These are phyloP conservation scores for Microctonus brassicae DNA, from an alignment of 2,888 invertebrate species.

Conservation along the genomic window DNA sequence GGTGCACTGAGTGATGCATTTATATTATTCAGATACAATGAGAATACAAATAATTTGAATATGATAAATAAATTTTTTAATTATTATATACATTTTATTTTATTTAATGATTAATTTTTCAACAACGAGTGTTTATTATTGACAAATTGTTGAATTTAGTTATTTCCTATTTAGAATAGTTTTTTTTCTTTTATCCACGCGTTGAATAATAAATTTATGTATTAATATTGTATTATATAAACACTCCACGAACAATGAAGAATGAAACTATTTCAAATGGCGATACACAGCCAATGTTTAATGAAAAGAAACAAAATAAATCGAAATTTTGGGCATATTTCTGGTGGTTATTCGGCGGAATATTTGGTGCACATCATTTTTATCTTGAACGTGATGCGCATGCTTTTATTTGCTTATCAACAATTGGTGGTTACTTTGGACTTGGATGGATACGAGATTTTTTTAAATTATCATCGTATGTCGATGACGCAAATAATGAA, in stretches of 20 bases:
- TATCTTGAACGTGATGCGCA: conserved; percentile 91
- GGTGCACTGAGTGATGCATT: background rate
- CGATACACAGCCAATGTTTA: background rate
- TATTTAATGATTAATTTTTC: too few relatives aligned
- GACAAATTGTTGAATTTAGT: background rate
- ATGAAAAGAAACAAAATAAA: conserved; percentile 57
- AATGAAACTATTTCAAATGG: conserved; percentile 4
- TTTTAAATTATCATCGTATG: conserved; percentile 87
- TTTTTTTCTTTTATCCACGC: background rate
- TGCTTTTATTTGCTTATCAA: conserved; percentile 91
- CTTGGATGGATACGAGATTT: conserved; percentile 90
- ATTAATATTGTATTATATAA: background rate
- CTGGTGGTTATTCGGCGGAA: conserved; percentile 89
- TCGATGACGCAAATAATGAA: conserved; percentile 84
- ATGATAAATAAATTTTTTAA: too few relatives aligned
- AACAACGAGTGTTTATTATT: too few relatives aligned
- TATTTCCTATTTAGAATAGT: background rate
- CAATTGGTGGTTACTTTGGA: conserved; percentile 87
- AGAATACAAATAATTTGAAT: background rate
- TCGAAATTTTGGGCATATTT: conserved; percentile 80
- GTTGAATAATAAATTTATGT: background rate
- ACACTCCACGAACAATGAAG: conserved; percentile 10
- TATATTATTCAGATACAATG: background rate
- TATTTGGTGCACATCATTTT: conserved; percentile 91
- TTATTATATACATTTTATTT: too few relatives aligned